Percentiles rank a stretch among this genome's conserved stretches.
Conservation (phyloP, 2,113 vertebrate species). For the Cynopterus brachyotis region DNA sequence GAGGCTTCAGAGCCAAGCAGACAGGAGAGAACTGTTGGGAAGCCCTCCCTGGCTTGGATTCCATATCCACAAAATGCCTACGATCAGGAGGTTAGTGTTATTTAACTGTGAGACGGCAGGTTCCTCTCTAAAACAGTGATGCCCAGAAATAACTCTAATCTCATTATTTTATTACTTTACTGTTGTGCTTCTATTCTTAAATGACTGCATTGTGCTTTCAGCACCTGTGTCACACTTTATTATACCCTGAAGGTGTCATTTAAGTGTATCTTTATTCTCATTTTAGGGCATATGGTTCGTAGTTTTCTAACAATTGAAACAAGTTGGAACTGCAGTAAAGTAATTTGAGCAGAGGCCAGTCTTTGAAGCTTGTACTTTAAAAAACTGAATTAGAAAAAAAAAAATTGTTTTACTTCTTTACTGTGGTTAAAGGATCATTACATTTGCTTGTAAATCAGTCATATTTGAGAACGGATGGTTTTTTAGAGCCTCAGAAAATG, state of each 20-base stretch:
- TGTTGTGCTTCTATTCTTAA: not conserved
- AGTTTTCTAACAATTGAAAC: conserved; percentile 48
- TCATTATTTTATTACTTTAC: conserved; percentile 18
- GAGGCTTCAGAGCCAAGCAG: not conserved
- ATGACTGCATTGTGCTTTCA: not conserved
- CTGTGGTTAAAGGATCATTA: conserved; percentile 56
- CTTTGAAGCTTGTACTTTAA: conserved; percentile 64
- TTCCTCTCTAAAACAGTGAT: not conserved
- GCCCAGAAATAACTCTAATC: not conserved
- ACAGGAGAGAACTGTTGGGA: not conserved
- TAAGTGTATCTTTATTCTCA: not conserved
- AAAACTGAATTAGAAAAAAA: conserved; percentile 28
- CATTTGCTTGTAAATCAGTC: conserved; percentile 65
- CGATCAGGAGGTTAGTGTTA: not conserved
- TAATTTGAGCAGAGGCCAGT: conserved; percentile 23
- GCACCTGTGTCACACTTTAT: not conserved
- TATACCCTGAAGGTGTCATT: not conserved
- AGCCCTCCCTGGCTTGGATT: rapidly evolving
- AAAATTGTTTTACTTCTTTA: conserved; percentile 53
- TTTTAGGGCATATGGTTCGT: conserved; percentile 39
- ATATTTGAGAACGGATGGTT: conserved; percentile 53
- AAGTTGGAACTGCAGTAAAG: conserved; percentile 28
- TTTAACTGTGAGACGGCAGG: not conserved
- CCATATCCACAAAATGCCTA: not conserved
- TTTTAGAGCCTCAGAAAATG: conserved; percentile 51